Conservation (phyloP, 2,113 vertebrate genomes). For the Mixornis gularis region DNA sequence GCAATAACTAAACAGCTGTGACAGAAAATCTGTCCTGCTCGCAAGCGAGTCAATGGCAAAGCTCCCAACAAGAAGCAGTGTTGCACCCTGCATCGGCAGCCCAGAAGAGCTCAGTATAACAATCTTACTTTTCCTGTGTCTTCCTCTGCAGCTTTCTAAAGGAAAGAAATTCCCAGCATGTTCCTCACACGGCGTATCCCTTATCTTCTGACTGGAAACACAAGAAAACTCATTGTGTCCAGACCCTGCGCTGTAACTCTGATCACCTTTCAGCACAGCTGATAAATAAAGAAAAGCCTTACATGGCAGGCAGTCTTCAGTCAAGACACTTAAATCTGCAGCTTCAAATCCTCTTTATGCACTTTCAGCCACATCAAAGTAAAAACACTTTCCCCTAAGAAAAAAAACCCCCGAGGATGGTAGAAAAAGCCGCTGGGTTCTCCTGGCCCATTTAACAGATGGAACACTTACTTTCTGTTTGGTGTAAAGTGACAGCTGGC, state of each 20-base stretch:
- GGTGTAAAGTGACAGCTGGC: slow-evolving; percentile 61
- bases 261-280: neutral
- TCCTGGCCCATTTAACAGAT: slow-evolving; percentile 37
- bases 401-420: neutral
- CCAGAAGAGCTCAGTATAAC: neutral
- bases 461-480: slow-evolving; percentile 46
- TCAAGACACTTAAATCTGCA: slow-evolving; percentile 1
- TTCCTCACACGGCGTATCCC: neutral
- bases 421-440: neutral
- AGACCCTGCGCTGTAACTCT: neutral
- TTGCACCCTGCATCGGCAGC: neutral
- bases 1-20: neutral
- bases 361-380: neutral
- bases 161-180: neutral
- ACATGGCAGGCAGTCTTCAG: neutral
- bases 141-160: neutral
- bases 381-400: neutral
- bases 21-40: neutral
- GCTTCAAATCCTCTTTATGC: neutral
- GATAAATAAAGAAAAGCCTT: slow-evolving; percentile 30
- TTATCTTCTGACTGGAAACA: neutral
- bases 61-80: neutral
- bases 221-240: neutral
- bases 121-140: neutral
- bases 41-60: neutral